These are phyloP conservation scores for Luperina nickerlii DNA, from an alignment of 2,888 invertebrate species.

Conservation along the genomic window DNA sequence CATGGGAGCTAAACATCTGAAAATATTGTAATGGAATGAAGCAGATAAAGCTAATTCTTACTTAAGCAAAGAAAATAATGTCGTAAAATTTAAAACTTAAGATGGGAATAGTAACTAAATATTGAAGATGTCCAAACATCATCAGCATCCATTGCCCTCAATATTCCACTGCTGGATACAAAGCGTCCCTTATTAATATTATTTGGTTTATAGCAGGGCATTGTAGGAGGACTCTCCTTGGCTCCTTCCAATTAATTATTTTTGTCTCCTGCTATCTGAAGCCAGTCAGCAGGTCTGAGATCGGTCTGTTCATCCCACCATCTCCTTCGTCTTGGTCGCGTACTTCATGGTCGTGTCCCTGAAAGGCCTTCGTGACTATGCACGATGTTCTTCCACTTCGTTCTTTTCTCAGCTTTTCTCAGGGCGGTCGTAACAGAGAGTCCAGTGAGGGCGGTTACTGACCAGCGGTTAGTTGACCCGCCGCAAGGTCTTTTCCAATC, in stretches of 20 bases:
- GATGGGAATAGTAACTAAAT: background rate
- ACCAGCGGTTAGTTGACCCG: background rate
- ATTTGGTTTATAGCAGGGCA: too few relatives aligned
- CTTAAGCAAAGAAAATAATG: background rate
- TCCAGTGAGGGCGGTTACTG: background rate
- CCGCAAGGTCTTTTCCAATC: background rate
- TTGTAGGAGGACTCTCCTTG: background rate
- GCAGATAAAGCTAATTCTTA: background rate
- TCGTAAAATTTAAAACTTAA: background rate
- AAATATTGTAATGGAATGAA: background rate
- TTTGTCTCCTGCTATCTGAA: background rate
- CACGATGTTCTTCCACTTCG: background rate
- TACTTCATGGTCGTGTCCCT: background rate
- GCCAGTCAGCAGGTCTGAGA: background rate
- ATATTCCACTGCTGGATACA: background rate
- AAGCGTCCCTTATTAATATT: background rate
- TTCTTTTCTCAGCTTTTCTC: background rate
- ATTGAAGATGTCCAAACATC: background rate
- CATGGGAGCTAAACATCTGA: background rate
- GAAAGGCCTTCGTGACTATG: background rate
- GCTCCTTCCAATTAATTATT: background rate
- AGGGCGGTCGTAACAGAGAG: background rate
- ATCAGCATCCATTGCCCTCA: background rate
- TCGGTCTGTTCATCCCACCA: background rate
- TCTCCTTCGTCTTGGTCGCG: background rate